Conservation (phyloP, 2,113 vertebrate genomes). For the Gymnocephalus cernua region DNA sequence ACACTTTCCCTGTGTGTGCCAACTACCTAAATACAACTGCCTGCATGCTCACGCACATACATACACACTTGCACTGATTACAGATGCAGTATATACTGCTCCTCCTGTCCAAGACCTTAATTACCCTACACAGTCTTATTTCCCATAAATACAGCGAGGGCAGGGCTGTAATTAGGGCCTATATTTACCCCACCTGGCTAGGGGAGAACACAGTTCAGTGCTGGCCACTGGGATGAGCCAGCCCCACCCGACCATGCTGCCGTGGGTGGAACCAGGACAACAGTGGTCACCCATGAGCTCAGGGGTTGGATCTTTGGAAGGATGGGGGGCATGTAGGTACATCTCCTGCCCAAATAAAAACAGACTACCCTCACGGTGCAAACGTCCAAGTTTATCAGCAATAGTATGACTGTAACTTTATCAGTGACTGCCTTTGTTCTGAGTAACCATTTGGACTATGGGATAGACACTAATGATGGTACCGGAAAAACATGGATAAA, state of each 20-base stretch:
- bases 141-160: constrained; percentile 75
- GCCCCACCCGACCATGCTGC: constrained; percentile 25
- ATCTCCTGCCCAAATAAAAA: not conserved
- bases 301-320: no score
- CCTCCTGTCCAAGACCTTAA: constrained; percentile 75
- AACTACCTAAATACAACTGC: constrained; percentile 71
- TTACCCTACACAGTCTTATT: constrained; percentile 74
- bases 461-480: not conserved
- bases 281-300: constrained; percentile 23
- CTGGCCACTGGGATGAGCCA: constrained; percentile 68
- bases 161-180: constrained; percentile 77
- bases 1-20: constrained; percentile 22
- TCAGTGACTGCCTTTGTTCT: not conserved
- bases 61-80: constrained; percentile 72
- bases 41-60: constrained; percentile 18
- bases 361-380: not conserved
- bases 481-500: not conserved
- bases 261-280: constrained; percentile 48
- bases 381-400: not conserved
- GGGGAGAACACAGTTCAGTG: constrained; percentile 44
- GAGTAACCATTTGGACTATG: no score
- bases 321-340: not conserved
- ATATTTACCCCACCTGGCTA: constrained; percentile 81
- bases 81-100: constrained; percentile 71
- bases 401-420: not conserved